A percentile compares a stretch with the other conserved stretches of the same genome.
These are phyloP conservation scores for Clarias fuscus DNA, from an alignment of 2,797 vertebrate genomes.

Conservation along the genomic window DNA sequence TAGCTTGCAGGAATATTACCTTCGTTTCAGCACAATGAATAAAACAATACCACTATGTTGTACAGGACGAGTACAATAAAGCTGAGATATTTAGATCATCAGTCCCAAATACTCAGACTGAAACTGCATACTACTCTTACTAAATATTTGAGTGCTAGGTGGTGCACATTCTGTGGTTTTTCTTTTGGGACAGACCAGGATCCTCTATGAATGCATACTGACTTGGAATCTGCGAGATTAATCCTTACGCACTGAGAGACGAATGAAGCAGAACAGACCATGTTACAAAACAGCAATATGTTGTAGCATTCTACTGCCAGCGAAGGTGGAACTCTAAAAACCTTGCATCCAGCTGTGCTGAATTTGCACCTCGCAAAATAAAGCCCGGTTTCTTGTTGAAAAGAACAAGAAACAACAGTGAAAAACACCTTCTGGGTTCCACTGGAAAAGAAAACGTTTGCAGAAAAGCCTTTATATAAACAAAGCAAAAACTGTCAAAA, in stretches of 20 bases:
- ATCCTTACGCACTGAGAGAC: neutral
- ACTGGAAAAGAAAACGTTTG: neutral
- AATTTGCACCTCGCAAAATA: neutral
- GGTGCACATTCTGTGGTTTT: neutral
- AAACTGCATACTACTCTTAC: neutral
- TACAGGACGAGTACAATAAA: neutral
- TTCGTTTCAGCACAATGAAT: neutral
- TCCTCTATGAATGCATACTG: neutral
- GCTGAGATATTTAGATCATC: neutral
- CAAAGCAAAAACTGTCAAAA: neutral
- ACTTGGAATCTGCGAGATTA: neutral
- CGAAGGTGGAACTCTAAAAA: neutral
- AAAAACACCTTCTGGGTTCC: neutral
- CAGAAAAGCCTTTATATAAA: neutral
- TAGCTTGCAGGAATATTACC: neutral
- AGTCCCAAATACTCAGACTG: neutral
- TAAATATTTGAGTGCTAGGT: neutral
- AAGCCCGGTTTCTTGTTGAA: neutral
- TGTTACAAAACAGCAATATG: neutral
- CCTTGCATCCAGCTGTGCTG: neutral
- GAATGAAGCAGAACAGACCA: neutral
- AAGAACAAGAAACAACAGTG: neutral
- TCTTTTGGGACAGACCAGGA: neutral
- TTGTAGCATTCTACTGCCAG: neutral
- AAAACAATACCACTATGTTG: neutral